A percentile compares a stretch with the other conserved stretches of the same genome.
Conservation (phyloP, 2,113 vertebrate species). For the Pluvialis apricaria region DNA sequence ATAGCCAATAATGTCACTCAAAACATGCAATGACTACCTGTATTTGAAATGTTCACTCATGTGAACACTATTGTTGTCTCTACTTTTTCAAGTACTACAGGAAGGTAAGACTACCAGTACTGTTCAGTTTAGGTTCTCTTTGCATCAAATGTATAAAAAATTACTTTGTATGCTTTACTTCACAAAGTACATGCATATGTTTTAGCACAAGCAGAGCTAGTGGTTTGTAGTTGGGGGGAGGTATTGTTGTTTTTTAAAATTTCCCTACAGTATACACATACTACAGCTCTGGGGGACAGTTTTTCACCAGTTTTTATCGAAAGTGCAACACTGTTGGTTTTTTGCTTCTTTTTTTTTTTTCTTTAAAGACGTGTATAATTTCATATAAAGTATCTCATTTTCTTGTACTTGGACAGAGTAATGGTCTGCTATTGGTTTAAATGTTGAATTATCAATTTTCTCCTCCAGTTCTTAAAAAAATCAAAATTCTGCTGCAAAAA, state of each 20-base stretch:
- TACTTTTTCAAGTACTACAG: background rate
- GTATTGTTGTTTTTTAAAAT: background rate
- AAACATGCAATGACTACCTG: accelerated
- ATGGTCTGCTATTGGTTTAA: background rate
- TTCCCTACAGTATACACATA: background rate
- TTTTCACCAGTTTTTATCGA: background rate
- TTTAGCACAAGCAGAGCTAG: background rate
- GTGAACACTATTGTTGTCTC: background rate
- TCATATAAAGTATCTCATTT: accelerated
- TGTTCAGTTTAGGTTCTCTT: background rate
- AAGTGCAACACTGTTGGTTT: accelerated
- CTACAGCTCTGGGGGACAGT: background rate
- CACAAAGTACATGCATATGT: accelerated
- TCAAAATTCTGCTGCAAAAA: background rate
- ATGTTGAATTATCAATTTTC: background rate
- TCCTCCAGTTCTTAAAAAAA: background rate
- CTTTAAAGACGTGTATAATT: background rate
- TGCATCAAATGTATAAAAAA: background rate
- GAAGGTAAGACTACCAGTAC: background rate
- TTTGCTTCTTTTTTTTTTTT: background rate
- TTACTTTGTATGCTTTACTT: background rate
- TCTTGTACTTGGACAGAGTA: background rate
- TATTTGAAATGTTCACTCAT: background rate
- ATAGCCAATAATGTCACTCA: background rate
- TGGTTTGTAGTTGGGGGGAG: background rate